Evolutionary conservation across 2,888 invertebrate genomes (phyloP), one percentile per base, ranked within the genome.

Genomic region (Netelia fuscicornis): DNA sequence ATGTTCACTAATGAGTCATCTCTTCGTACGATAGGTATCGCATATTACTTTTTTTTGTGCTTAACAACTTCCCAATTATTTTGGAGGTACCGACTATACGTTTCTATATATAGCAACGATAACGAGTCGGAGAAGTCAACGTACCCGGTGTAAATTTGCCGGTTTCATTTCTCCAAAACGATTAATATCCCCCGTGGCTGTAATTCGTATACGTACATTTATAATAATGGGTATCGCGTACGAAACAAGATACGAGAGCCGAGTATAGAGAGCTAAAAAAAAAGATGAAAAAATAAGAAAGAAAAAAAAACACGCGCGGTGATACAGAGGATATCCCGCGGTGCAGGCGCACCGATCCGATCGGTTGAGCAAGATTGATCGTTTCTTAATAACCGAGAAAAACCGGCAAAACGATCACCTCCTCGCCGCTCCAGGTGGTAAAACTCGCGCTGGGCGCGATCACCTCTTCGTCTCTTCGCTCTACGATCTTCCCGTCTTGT

Each of bases 371-470:
- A 91, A 93, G 92, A 93, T 93, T 92, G 91, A 93, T 92, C 91
- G 90, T 91, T 91, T 91, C 91, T 93, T 92, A 92, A 93, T 93
- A 93, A 92, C 91, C 91, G 91, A 92, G 91, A 92, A 92, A 92
- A 92, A 91, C 91, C 89, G 90, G 90, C 90, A 92, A 92, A 92
- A 92, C 89, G 91, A 90, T 91, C 89, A 89, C 88, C 89, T 87
- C 87, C 88, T 77, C 82, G 74, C 88, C 88, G 78, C 89, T 74
- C 82, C 89, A 87, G 89, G 89, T 89, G 89, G 89, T 67, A 89
- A 76, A 64, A 70, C 75, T 78, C 78, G 72, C 84, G 74, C 83
- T 85, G 71, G 30, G 84, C 58, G 86, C 77, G 68, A 82, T 81
- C 81, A 64, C 68, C 65, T 62, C 58, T 62, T 65, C 20, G n/a